Base-by-base conservation (phyloP, 2,888 invertebrate species). In the Chrysotoxum bicinctum region DNA sequence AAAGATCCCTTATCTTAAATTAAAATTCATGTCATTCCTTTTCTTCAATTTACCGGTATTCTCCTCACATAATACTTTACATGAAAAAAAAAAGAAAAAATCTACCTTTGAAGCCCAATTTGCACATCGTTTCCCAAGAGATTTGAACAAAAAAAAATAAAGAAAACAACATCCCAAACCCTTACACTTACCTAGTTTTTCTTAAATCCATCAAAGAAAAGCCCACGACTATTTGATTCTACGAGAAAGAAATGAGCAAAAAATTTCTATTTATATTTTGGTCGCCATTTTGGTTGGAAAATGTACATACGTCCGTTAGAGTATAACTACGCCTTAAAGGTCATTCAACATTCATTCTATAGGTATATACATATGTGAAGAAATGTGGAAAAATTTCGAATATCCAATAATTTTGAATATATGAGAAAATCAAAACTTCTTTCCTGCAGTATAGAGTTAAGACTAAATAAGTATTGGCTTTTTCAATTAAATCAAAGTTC, bases 21-120 rank as follows among this genome's bases (percentile, higher is more conserved):
- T 75, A 74, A 79, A 84, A 84, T 79, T 79, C 83, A 79, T 75
- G 56, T 50, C 79, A 70, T 12, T 75, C 43, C 50, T 43, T 75
- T 70, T 74, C 83, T 64, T 64, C 16, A 69, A 37, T 69, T 69
- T 35, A 21, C 45, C 45, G 30, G 48, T 69, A 79, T 70, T 40
- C 45, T 30, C 30, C 35, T 37, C 58, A 58, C 81, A 70, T 40
- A 40, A 26, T n/a, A 23, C 26, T 7, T 35, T 40, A 21, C n/a
- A 58, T n/a, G n/a, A n/a, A n/a, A 32, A 60, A 26, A n/a, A 43
- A 40, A 8, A 35, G 10, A 5, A 64, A 32, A n/a, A n/a, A 58
- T 30, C 40, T 58, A 73, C 66, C 48, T 66, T 79, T 40, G 50
- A n/a, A 64, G 50, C 64, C 58, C 66, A 72, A 79, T 79, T 73